Evolutionary conservation across 2,113 vertebrate genomes (phyloP).

Genomic region (Danionella cerebrum): DNA sequence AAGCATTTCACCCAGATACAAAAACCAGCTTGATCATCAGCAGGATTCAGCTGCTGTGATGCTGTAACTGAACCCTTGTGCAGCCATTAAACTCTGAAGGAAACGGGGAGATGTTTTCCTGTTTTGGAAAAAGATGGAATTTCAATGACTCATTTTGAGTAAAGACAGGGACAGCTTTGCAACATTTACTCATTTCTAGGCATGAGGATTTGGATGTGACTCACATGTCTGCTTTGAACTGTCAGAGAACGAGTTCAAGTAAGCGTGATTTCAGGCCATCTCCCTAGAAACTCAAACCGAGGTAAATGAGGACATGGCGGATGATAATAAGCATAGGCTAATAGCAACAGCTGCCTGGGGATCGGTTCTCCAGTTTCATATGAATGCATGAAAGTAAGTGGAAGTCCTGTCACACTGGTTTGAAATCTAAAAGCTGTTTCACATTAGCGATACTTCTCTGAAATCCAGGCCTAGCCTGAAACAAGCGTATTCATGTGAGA

Average conservation of each 20-base stretch:
- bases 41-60: background rate
- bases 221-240: background rate
- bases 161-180: background rate
- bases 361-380: background rate
- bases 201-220: background rate
- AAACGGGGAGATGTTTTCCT: background rate
- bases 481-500: background rate
- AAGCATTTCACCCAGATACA: background rate
- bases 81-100: background rate
- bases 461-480: slow-evolving; percentile 2
- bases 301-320: background rate
- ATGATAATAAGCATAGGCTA: background rate
- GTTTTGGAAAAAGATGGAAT: background rate
- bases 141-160: background rate
- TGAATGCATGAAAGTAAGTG: background rate
- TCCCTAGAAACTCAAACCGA: background rate
- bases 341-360: background rate
- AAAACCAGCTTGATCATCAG: background rate
- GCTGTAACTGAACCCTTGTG: background rate
- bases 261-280: background rate
- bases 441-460: background rate
- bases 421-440: background rate
- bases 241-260: background rate
- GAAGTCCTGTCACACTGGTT: background rate
- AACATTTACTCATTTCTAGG: background rate